A percentile compares a stretch with the other conserved stretches of the same genome.
Evolutionary conservation across 2,113 vertebrate species (phyloP).

Genomic region (Strigops habroptila): DNA sequence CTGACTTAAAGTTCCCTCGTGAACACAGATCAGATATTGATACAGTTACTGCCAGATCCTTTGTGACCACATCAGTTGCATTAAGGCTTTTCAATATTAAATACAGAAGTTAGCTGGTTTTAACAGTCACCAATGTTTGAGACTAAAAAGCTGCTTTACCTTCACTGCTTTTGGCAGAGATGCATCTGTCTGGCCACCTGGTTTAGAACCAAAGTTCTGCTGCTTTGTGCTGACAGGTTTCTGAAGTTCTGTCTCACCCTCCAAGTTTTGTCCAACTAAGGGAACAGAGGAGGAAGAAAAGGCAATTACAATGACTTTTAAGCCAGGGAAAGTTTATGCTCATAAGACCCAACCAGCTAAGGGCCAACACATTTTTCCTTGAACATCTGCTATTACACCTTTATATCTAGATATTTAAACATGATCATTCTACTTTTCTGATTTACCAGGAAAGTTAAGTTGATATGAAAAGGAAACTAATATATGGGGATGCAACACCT

Average conservation of each 20-base stretch:
- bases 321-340: neutral
- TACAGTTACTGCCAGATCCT: neutral
- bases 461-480: neutral
- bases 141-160: slow-evolving; percentile 48
- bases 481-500: neutral
- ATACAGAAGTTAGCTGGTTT: neutral
- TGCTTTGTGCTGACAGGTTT: slow-evolving; percentile 57
- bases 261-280: slow-evolving; percentile 36
- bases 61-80: neutral
- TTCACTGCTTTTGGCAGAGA: slow-evolving; percentile 69
- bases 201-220: slow-evolving; percentile 61
- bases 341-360: neutral
- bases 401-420: neutral
- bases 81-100: neutral
- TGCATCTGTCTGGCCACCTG: slow-evolving; percentile 59
- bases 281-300: neutral
- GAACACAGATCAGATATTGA: neutral
- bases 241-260: slow-evolving; percentile 51
- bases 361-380: neutral
- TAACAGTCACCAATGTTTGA: neutral
- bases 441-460: neutral
- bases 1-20: neutral
- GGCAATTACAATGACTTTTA: neutral
- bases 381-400: neutral
- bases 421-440: neutral